Conservation (phyloP, 2,113 vertebrate species). For the Pedionomus torquatus region DNA sequence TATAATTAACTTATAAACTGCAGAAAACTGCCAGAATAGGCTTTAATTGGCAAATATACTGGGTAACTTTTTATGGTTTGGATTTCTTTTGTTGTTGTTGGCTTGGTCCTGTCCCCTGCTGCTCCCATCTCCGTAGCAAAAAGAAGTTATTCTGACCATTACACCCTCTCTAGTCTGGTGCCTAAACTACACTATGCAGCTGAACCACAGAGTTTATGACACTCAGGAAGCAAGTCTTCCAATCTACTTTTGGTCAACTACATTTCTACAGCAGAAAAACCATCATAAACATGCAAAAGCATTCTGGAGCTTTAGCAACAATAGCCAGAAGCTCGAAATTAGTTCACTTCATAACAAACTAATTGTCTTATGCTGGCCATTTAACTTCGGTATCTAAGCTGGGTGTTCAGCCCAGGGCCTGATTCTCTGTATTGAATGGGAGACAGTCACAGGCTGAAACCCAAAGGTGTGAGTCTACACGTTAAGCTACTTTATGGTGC, state of each 20-base stretch:
- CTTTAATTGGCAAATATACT: neutral
- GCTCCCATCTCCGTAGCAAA: neutral
- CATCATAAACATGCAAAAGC: neutral
- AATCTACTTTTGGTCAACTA: neutral
- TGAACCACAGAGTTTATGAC: neutral
- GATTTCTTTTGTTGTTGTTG: neutral
- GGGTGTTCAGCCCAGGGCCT: neutral
- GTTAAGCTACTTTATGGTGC: too few relatives aligned
- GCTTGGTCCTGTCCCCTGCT: too few relatives aligned
- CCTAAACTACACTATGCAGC: neutral
- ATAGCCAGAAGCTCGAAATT: neutral
- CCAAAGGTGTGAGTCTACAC: neutral
- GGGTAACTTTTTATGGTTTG: neutral
- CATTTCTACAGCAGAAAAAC: neutral
- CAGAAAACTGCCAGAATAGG: neutral
- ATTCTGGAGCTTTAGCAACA: neutral
- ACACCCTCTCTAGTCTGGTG: neutral
- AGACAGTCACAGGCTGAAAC: neutral
- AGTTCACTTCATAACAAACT: neutral
- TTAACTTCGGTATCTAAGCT: neutral
- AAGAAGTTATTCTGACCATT: neutral
- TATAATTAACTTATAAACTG: neutral
- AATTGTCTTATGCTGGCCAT: neutral
- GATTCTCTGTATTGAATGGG: neutral
- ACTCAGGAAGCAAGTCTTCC: neutral